phyloP scores from a whole-genome alignment of 2,797 vertebrate species.

The Parauchenoglanis ngamensis region DNA sequence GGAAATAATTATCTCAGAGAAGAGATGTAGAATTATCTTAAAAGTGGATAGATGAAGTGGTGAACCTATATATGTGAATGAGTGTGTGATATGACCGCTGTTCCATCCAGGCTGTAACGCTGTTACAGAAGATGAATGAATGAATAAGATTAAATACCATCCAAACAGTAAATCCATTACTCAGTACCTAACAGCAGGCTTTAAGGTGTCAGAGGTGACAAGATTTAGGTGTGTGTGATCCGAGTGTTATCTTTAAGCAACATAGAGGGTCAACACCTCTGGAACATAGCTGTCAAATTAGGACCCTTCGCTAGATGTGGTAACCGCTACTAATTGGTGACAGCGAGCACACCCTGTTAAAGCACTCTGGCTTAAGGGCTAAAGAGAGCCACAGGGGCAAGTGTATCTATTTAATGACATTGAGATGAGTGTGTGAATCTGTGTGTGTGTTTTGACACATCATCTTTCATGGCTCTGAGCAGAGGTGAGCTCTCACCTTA shows the following conservation, averaged over 20 bases:
- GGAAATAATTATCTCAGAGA: not conserved
- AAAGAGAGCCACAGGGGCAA: constrained; percentile 41
- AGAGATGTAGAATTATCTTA: not conserved
- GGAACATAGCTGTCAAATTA: constrained; percentile 74
- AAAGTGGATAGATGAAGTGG: not conserved
- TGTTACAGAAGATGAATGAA: not conserved
- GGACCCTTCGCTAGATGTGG: constrained; percentile 66
- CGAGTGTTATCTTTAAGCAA: constrained; percentile 51
- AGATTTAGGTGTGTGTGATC: constrained; percentile 48
- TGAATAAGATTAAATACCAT: not conserved
- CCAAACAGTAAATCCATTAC: not conserved
- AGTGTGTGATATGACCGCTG: not conserved
- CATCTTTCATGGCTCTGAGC: constrained; percentile 63
- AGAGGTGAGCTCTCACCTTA: constrained; percentile 47
- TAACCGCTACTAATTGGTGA: constrained; percentile 77
- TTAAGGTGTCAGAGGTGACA: constrained; percentile 57
- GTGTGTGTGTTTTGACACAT: constrained; percentile 38
- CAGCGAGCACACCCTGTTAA: constrained; percentile 54
- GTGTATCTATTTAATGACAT: constrained; percentile 41
- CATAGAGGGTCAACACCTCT: constrained; percentile 75
- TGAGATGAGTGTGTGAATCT: constrained; percentile 17
- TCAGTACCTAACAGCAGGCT: constrained; percentile 10
- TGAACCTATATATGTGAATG: not conserved
- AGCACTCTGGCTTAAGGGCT: constrained; percentile 50
- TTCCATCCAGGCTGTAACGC: not conserved